Evolutionary conservation across 1,140 invertebrate species (phyloP).

Genomic region (Apis florea): DNA sequence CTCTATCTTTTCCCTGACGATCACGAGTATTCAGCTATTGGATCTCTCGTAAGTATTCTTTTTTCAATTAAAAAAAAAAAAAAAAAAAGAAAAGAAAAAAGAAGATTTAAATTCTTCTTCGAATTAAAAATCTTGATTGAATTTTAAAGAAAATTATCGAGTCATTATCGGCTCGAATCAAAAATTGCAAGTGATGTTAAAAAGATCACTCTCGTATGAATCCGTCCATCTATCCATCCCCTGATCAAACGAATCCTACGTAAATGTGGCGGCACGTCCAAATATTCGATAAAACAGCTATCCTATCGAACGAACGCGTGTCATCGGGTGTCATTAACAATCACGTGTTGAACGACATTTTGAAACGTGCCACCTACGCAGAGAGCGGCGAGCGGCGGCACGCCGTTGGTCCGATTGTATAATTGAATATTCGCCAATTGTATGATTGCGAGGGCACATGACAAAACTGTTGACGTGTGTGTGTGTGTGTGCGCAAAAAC

Average conservation of each 20-base stretch:
- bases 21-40: conserved; percentile 84
- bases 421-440: conserved; percentile 80
- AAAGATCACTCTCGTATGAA: no score
- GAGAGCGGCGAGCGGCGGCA: conserved; percentile 36
- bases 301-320: conserved; percentile 40
- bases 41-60: conserved; percentile 87
- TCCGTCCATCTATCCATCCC: background rate
- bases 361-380: conserved; percentile 55
- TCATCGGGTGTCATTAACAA: conserved; percentile 48
- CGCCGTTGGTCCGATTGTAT: conserved; percentile 75
- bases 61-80: no score
- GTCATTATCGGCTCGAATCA: no score
- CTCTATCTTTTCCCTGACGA: conserved; percentile 87
- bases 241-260: background rate
- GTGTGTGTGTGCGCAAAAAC: conserved; percentile 36
- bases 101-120: background rate
- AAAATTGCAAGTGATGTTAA: no score
- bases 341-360: conserved; percentile 56
- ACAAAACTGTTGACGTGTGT: conserved; percentile 68
- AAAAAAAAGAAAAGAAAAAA: no score
- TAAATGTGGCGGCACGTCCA: background rate
- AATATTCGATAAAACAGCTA: conserved; percentile 9
- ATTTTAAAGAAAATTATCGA: no score
- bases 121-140: no score
- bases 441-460: conserved; percentile 77